Percentiles rank a stretch among this genome's conserved stretches.
phyloP scores from a whole-genome alignment of 2,113 vertebrate genomes.

The Alligator sinensis region DNA sequence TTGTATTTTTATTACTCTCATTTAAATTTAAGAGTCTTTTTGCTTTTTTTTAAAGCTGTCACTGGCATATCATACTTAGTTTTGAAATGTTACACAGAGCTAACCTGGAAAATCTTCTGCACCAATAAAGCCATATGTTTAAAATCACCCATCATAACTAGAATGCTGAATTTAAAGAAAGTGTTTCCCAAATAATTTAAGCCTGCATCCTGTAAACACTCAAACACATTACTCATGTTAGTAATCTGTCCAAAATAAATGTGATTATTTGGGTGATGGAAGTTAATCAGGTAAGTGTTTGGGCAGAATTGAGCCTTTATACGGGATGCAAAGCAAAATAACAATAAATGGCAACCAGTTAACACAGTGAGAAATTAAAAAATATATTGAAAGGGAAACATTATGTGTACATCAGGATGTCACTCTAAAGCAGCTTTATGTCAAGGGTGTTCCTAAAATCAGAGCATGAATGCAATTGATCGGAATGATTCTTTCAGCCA shows the following conservation, averaged over 20 bases:
- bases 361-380: conserved; percentile 16
- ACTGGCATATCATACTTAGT: fast-evolving
- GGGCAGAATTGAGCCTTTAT: neutral
- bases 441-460: conserved; percentile 24
- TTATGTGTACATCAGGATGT: neutral
- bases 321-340: conserved; percentile 7
- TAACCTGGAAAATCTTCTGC: neutral
- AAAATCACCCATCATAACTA: neutral
- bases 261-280: neutral
- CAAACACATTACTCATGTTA: fast-evolving
- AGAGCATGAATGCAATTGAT: neutral
- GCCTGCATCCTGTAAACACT: fast-evolving
- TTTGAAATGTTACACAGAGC: neutral
- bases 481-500: neutral
- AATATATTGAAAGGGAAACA: neutral
- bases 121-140: neutral
- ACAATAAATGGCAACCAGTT: conserved; percentile 9
- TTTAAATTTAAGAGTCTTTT: neutral
- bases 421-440: neutral
- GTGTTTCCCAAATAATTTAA: neutral
- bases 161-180: neutral
- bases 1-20: fast-evolving
- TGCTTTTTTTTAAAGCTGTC: fast-evolving
- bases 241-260: neutral
- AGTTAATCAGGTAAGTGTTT: neutral